Evolutionary conservation across 2,888 invertebrate genomes (phyloP), one percentile per base, ranked within the genome.

Genomic region (Drosophila affinis): DNA sequence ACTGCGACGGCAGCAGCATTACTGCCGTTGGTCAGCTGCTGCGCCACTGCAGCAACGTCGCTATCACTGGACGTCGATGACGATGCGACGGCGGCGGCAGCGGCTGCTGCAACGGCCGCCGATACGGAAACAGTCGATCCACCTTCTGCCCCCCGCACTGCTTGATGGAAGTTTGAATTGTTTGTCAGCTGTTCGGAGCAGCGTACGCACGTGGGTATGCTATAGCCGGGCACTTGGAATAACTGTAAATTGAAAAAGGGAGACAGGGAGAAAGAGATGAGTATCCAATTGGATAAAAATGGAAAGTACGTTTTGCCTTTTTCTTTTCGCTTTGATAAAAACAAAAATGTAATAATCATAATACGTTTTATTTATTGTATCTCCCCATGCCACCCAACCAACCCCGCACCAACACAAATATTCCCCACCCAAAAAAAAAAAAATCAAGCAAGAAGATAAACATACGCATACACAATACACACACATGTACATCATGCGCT

Each of bases 221-320:
- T 91, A 87, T 92, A 92, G 68, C 92, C 92, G 81, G 92, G 91
- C 64, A 92, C 92, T 91, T 92, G 92, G 77, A 92, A 92, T 81
- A 92, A 87, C 91, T 92, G 81, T 48, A 87, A 76, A 39, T 34
- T 53, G 34, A 24, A 58, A 27, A 46, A 24, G 48, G 29, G 44
- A 24, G 17, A 14, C 9, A 45, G 29, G 29, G 29, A 46, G 45
- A 17, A 18, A 18, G 10, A 55, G 10, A 45, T 27, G 27, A n/a
- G n/a, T n/a, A 52, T 49, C 12, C 32, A 29, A 12, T 39, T 44
- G 24, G 34, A 34, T 14, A 5, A n/a, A 39, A 39, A 24, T 45
- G 34, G 47, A 2, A 52, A 53, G 32, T 44, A 10, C 14, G 64
- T 17, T 51, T 64, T 55, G 39, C 4, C 9, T 6, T 59, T 18